Conservation (phyloP, 2,888 invertebrate species). For the Leptopilina syphax region DNA sequence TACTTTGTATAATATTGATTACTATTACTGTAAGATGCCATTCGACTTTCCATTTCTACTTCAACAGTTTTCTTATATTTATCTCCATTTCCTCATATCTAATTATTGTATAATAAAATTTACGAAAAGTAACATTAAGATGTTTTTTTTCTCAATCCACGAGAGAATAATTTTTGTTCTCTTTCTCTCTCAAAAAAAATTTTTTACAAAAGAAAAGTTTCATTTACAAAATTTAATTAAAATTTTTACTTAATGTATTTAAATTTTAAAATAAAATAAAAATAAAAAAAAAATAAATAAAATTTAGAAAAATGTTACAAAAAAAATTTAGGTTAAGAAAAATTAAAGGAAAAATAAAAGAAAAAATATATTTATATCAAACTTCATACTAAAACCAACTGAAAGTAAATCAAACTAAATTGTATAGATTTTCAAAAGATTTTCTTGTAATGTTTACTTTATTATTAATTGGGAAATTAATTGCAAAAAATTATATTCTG, state of each 20-base stretch:
- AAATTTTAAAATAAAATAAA: not conserved
- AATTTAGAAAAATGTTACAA: not conserved
- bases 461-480: too few relatives aligned
- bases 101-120: constrained; percentile 74
- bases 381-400: not conserved
- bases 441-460: too few relatives aligned
- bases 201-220: too few relatives aligned
- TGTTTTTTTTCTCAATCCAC: not conserved
- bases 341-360: not conserved
- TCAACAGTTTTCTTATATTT: constrained; percentile 75
- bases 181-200: too few relatives aligned
- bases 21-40: constrained; percentile 62
- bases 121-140: constrained; percentile 62
- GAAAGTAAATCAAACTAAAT: too few relatives aligned
- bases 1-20: constrained; percentile 72
- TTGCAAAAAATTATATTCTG: not conserved
- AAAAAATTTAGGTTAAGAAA: not conserved
- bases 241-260: not conserved
- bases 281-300: constrained; percentile 16
- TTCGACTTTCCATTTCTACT: constrained; percentile 75
- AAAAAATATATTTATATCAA: not conserved
- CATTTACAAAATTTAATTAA: too few relatives aligned
- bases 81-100: constrained; percentile 76
- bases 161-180: too few relatives aligned
- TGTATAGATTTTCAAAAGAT: not conserved